phyloP scores from a whole-genome alignment of 2,888 invertebrate species.

The Chymomyza caudatula region DNA sequence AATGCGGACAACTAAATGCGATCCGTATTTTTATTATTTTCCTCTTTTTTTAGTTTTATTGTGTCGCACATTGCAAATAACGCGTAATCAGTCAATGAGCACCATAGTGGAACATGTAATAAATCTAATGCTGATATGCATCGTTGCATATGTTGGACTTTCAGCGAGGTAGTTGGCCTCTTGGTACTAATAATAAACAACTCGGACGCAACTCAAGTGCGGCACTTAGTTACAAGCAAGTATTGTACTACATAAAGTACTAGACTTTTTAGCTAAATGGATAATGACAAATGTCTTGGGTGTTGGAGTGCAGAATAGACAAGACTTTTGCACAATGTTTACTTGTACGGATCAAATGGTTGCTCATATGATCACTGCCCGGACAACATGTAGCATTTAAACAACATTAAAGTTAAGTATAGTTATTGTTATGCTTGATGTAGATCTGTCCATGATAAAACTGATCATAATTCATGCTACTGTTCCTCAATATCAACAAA shows the following conservation, averaged over 20 bases:
- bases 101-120: constrained; percentile 12
- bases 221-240: constrained; percentile 17
- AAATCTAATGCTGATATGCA: constrained; percentile 54
- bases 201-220: background rate
- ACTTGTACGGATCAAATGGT: no score
- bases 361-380: no score
- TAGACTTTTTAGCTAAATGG: background rate
- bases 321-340: background rate
- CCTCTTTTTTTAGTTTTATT: background rate
- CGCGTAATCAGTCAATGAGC: constrained; percentile 8
- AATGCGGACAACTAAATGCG: background rate
- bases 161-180: constrained; percentile 55
- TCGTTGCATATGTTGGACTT: constrained; percentile 48
- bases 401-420: background rate
- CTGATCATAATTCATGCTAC: background rate
- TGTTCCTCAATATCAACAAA: background rate
- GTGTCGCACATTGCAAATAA: background rate
- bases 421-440: background rate
- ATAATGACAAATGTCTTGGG: background rate
- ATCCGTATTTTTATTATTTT: background rate
- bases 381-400: background rate
- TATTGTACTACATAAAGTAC: background rate
- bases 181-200: constrained; percentile 8
- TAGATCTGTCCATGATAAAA: background rate
- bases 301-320: background rate